These are phyloP conservation scores for Melanerpes formicivorus DNA, from an alignment of 2,113 vertebrate genomes.

Conservation along the genomic window DNA sequence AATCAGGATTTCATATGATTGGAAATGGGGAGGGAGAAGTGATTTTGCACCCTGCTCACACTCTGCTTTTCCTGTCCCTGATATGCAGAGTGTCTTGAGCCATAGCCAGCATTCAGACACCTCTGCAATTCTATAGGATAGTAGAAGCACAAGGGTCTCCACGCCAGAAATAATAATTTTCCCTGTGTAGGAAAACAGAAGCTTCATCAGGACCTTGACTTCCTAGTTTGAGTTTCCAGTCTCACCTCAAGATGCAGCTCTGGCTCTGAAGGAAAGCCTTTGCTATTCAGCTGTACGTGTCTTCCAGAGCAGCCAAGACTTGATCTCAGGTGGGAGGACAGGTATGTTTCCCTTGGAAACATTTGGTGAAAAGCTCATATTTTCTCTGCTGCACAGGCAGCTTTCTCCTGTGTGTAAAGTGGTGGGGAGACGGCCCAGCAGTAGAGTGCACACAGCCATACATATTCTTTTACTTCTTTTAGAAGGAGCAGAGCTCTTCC, in stretches of 20 bases:
- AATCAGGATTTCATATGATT: background rate
- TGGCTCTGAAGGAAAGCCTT: background rate
- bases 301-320: background rate
- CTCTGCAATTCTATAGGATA: background rate
- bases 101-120: background rate
- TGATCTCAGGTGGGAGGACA: background rate
- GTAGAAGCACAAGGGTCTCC: background rate
- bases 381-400: background rate
- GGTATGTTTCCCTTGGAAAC: background rate
- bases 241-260: background rate
- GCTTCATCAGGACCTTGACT: background rate
- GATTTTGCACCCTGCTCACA: background rate
- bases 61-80: background rate
- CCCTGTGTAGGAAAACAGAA: background rate
- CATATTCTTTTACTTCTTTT: background rate
- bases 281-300: fast-evolving
- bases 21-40: background rate
- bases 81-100: background rate
- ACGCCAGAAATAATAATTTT: background rate
- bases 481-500: background rate
- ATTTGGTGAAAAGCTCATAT: fast-evolving
- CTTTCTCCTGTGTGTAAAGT: background rate
- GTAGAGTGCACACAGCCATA: fast-evolving
- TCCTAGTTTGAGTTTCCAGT: background rate
- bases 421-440: background rate